A percentile compares a stretch with the other conserved stretches of the same genome.
These are phyloP conservation scores for Sapajus apella DNA, from an alignment of 2,113 vertebrate species.

Conservation along the genomic window DNA sequence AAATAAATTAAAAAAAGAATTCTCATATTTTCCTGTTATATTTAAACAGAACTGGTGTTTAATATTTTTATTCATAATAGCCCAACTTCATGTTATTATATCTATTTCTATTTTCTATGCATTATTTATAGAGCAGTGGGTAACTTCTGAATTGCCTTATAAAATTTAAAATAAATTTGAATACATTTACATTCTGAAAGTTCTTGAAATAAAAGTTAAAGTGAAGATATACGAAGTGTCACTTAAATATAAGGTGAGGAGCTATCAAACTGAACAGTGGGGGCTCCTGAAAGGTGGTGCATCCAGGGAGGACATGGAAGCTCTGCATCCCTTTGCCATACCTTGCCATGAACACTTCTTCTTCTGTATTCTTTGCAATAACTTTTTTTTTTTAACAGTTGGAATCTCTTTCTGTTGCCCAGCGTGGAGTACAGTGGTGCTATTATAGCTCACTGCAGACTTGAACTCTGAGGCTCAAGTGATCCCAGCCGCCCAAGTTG, in stretches of 20 bases:
- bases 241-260: not conserved
- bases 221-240: not conserved
- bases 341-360: no score
- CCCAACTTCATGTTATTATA: not conserved
- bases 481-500: no score
- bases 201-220: slow-evolving; percentile 29
- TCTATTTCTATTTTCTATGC: slow-evolving; percentile 2
- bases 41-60: slow-evolving; percentile 1
- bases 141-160: slow-evolving; percentile 38
- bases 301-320: no score
- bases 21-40: not conserved
- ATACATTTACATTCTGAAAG: slow-evolving; percentile 46
- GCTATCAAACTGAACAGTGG: no score
- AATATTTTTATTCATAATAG: slow-evolving; percentile 39
- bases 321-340: no score
- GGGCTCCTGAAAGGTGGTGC: no score
- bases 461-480: no score
- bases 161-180: slow-evolving; percentile 50
- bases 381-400: no score
- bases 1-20: not conserved
- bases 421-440: no score
- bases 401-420: no score
- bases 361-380: no score
- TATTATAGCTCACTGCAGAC: no score
- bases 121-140: slow-evolving; percentile 43